These are phyloP conservation scores for Theristicus caerulescens DNA, from an alignment of 2,113 vertebrate species.

Conservation along the genomic window DNA sequence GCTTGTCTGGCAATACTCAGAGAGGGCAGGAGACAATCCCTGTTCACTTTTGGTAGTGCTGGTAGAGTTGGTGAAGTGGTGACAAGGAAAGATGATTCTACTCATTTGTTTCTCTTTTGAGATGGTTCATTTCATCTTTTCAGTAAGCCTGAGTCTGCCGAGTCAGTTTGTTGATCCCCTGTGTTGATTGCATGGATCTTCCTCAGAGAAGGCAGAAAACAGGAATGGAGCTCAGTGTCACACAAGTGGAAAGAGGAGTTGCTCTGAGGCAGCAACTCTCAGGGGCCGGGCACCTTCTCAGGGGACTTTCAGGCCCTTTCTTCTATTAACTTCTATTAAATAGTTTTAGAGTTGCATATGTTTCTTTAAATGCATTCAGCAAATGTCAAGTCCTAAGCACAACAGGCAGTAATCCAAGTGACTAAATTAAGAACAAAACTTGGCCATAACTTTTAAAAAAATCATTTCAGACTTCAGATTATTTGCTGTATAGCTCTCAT, in stretches of 20 bases:
- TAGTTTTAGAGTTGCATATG: background rate
- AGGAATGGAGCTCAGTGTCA: background rate
- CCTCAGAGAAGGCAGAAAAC: background rate
- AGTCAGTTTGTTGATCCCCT: background rate
- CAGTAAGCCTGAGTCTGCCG: background rate
- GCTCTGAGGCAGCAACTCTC: background rate
- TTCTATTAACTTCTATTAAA: background rate
- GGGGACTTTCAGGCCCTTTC: background rate
- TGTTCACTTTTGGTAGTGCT: background rate
- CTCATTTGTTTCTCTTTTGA: background rate
- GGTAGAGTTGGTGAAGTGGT: background rate
- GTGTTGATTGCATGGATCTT: background rate
- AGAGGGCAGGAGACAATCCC: background rate
- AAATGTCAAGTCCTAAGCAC: background rate
- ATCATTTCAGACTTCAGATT: background rate
- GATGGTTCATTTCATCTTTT: background rate
- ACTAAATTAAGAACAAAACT: constrained; percentile 13
- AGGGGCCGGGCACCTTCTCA: background rate
- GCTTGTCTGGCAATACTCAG: background rate
- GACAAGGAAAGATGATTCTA: background rate
- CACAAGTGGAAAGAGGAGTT: background rate
- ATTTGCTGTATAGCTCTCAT: background rate
- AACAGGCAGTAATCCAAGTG: background rate
- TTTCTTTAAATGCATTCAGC: background rate
- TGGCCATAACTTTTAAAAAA: background rate